A percentile compares a stretch with the other conserved stretches of the same genome.
Evolutionary conservation across 2,888 invertebrate genomes (phyloP).

Genomic region (Neuroscelio doddi): DNA sequence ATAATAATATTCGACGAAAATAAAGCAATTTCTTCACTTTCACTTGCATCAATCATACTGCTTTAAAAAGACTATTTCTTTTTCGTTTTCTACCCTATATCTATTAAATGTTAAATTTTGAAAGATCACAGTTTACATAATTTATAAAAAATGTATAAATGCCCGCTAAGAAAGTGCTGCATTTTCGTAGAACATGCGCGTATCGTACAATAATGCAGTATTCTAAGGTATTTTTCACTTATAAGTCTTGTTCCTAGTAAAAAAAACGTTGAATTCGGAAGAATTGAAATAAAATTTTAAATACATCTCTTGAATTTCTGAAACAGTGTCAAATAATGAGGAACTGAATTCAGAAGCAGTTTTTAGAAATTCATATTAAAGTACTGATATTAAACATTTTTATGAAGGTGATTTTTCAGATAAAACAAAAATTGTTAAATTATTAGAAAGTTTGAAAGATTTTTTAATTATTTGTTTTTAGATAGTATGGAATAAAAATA

Average conservation of each 20-base stretch:
- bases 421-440: too few relatives aligned
- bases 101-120: slow-evolving; percentile 36
- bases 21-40: slow-evolving; percentile 40
- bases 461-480: too few relatives aligned
- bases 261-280: too few relatives aligned
- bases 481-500: too few relatives aligned
- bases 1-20: slow-evolving; percentile 48
- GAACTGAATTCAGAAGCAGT: too few relatives aligned
- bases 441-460: too few relatives aligned
- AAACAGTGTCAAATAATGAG: too few relatives aligned
- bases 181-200: slow-evolving; percentile 40
- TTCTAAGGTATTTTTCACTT: slow-evolving; percentile 23
- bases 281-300: too few relatives aligned
- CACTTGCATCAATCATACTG: slow-evolving; percentile 12
- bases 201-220: slow-evolving; percentile 28
- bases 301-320: too few relatives aligned
- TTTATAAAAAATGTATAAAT: slow-evolving; percentile 17
- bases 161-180: slow-evolving; percentile 28
- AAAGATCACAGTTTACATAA: slow-evolving; percentile 37
- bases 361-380: too few relatives aligned
- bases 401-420: too few relatives aligned
- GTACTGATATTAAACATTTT: too few relatives aligned
- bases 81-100: slow-evolving; percentile 24
- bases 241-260: slow-evolving; percentile 4
- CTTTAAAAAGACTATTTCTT: slow-evolving; percentile 16